Percentiles rank a stretch among this genome's conserved stretches.
Conservation (phyloP, 2,797 vertebrate genomes). For the Mico argentatus region DNA sequence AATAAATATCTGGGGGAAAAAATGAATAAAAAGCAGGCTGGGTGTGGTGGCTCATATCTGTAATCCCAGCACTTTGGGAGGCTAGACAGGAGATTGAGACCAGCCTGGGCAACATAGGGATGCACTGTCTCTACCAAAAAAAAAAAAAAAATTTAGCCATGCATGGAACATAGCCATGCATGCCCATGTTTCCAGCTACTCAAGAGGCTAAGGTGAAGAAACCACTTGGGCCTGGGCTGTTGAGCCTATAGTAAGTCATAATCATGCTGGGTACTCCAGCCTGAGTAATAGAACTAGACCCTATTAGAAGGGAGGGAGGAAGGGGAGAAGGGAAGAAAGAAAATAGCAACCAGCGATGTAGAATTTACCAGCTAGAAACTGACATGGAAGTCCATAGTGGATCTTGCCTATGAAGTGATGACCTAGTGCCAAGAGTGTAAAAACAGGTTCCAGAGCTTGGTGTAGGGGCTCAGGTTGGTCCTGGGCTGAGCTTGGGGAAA, state of each 20-base stretch:
- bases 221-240: background rate
- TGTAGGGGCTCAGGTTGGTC: background rate
- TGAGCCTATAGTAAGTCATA: background rate
- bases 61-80: too few relatives aligned
- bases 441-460: background rate
- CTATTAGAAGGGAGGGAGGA: background rate
- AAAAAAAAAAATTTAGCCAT: too few relatives aligned
- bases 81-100: too few relatives aligned
- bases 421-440: background rate
- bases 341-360: background rate
- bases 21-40: too few relatives aligned
- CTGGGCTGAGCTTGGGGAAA: background rate
- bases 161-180: background rate
- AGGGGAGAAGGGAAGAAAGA: background rate
- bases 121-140: too few relatives aligned
- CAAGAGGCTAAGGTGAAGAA: background rate
- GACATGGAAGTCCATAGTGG: fast-evolving
- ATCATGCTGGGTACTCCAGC: background rate
- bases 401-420: background rate
- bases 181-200: background rate
- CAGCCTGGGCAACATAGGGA: too few relatives aligned
- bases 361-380: background rate
- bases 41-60: too few relatives aligned
- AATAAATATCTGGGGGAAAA: background rate
- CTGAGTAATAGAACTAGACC: background rate